Evolutionary conservation across 1,140 invertebrate genomes (phyloP).

Genomic region (Diachasmimorpha longicaudata): DNA sequence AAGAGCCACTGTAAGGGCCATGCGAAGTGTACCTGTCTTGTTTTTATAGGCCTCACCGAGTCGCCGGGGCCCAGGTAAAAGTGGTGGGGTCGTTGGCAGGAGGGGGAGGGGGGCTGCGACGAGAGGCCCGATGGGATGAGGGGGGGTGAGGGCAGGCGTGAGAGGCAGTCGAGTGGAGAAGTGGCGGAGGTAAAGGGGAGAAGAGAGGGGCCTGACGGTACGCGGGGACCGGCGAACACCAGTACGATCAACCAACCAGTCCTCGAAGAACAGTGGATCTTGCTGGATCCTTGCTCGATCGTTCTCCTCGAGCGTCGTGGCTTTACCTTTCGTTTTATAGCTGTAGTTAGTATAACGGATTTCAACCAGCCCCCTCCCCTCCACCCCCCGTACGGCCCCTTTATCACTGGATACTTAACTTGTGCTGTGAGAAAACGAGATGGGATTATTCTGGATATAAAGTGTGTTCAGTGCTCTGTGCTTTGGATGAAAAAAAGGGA

Average conservation of each 20-base stretch:
- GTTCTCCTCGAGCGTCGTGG: conserved; percentile 18
- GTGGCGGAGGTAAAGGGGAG: conserved; percentile 22
- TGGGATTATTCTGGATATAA: conserved; percentile 19
- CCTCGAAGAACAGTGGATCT: conserved; percentile 52
- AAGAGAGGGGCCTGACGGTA: conserved; percentile 38
- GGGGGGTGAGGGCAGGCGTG: conserved; percentile 19
- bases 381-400: too few relatives aligned
- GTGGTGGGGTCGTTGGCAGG: conserved; percentile 35
- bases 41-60: conserved; percentile 60
- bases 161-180: neutral
- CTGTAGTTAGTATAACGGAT: neutral
- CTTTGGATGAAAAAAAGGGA: neutral
- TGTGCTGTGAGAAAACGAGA: conserved; percentile 6
- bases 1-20: conserved; percentile 59
- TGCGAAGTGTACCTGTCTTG: conserved; percentile 62
- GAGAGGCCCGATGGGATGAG: conserved; percentile 8
- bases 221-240: conserved; percentile 48
- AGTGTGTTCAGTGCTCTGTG: neutral
- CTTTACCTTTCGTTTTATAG: conserved; percentile 21
- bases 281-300: conserved; percentile 38
- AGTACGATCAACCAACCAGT: conserved; percentile 51
- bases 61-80: conserved; percentile 45
- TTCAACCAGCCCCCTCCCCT: neutral
- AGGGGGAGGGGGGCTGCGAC: conserved; percentile 25
- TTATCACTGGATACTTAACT: neutral